Conservation (phyloP, 2,797 vertebrate species). For the Onychomys arenicola region DNA sequence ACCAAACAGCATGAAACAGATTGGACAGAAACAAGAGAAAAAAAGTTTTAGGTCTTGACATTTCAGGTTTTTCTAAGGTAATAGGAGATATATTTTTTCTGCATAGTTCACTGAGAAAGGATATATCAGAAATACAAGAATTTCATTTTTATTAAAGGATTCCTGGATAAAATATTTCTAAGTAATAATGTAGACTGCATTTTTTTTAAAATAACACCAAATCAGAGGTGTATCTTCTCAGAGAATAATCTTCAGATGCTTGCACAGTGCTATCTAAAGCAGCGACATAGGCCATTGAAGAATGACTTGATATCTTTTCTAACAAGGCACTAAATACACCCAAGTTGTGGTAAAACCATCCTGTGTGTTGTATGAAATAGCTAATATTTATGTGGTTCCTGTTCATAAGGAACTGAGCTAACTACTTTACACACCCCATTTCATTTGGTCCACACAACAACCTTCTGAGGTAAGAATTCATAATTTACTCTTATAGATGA, state of each 20-base stretch:
- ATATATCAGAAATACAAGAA: neutral
- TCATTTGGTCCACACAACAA: neutral
- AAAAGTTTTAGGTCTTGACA: conserved; percentile 1
- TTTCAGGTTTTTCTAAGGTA: neutral
- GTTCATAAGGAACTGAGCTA: neutral
- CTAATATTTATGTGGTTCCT: conserved; percentile 32
- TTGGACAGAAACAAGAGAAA: neutral
- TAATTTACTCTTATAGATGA: conserved; percentile 1
- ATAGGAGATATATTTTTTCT: neutral
- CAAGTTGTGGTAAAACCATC: neutral
- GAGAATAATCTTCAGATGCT: neutral
- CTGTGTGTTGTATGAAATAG: neutral
- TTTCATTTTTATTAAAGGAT: neutral
- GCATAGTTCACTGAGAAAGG: neutral
- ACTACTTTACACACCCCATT: neutral
- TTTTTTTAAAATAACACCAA: neutral
- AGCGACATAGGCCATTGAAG: neutral
- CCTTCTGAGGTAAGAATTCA: conserved; percentile 24
- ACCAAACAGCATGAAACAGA: neutral
- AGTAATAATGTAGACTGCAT: neutral
- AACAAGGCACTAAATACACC: neutral
- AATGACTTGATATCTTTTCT: neutral
- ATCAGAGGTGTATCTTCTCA: neutral
- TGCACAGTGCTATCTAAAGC: neutral
- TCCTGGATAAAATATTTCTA: conserved; percentile 10